These are phyloP conservation scores for Chaetodon trifascialis DNA, from an alignment of 2,113 vertebrate genomes.

Conservation along the genomic window DNA sequence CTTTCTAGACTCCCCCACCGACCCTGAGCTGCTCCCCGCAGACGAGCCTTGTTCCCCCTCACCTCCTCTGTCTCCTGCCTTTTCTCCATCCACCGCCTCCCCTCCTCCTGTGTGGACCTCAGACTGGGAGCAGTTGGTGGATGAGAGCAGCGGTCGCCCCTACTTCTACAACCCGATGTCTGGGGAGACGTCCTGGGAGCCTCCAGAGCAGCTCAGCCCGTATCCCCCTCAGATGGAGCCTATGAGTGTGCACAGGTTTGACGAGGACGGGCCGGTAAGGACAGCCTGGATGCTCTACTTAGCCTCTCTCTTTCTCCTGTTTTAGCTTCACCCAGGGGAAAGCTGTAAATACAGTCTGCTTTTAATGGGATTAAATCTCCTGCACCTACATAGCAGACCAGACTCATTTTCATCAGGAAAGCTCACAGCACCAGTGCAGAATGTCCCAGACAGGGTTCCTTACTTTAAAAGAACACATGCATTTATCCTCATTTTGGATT, in stretches of 20 bases:
- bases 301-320: slow-evolving; percentile 57
- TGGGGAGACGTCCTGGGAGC: slow-evolving; percentile 93
- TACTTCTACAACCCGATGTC: slow-evolving; percentile 93
- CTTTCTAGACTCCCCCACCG: slow-evolving; percentile 77
- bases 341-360: slow-evolving; percentile 70
- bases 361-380: slow-evolving; percentile 72
- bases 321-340: slow-evolving; percentile 75
- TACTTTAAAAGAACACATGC: slow-evolving; percentile 22
- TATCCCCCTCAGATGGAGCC: slow-evolving; percentile 73
- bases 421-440: slow-evolving; percentile 16
- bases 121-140: slow-evolving; percentile 90
- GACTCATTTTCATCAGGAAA: slow-evolving; percentile 44
- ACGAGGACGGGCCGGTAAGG: slow-evolving; percentile 78
- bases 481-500: slow-evolving; percentile 36
- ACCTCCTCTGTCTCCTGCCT: slow-evolving; percentile 48
- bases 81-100: slow-evolving; percentile 57
- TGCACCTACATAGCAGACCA: slow-evolving; percentile 64
- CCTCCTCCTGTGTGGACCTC: slow-evolving; percentile 72
- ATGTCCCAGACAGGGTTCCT: not conserved
- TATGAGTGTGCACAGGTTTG: slow-evolving; percentile 67
- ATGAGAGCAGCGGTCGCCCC: slow-evolving; percentile 87
- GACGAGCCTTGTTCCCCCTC: slow-evolving; percentile 56
- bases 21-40: slow-evolving; percentile 25
- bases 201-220: slow-evolving; percentile 76
- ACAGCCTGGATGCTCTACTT: slow-evolving; percentile 73